A percentile compares a stretch with the other conserved stretches of the same genome.
phyloP scores from a whole-genome alignment of 1,140 invertebrate genomes.

The Melipona quadrifasciata region DNA sequence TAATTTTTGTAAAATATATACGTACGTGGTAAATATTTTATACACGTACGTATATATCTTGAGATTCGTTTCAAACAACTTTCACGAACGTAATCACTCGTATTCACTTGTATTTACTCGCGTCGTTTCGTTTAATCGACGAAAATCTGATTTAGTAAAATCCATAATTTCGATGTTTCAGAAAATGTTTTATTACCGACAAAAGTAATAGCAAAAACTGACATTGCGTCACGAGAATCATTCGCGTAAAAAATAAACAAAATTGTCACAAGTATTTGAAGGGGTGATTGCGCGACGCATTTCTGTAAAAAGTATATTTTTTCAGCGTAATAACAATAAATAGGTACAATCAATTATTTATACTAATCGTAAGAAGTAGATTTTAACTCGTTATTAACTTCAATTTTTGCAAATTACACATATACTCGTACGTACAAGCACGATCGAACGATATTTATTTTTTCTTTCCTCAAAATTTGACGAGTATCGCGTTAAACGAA shows the following conservation, averaged over 20 bases:
- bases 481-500: not conserved
- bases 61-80: too few relatives aligned
- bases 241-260: not conserved
- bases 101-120: too few relatives aligned
- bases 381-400: not conserved
- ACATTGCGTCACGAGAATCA: not conserved
- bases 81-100: too few relatives aligned
- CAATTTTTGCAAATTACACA: not conserved
- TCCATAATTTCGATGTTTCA: not conserved
- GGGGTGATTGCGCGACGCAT: not conserved
- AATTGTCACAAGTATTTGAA: not conserved
- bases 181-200: not conserved
- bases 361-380: not conserved
- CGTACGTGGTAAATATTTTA: too few relatives aligned
- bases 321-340: not conserved
- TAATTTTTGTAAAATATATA: too few relatives aligned
- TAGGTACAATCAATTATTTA: not conserved
- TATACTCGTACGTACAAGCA: not conserved
- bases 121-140: not conserved
- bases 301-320: not conserved
- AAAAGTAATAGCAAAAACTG: not conserved
- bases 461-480: not conserved
- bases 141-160: not conserved
- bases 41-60: too few relatives aligned
- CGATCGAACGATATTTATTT: not conserved